Evolutionary conservation across 2,113 vertebrate species (phyloP), one percentile per base, ranked within the genome.

Genomic region (Thamnophis sirtalis): DNA sequence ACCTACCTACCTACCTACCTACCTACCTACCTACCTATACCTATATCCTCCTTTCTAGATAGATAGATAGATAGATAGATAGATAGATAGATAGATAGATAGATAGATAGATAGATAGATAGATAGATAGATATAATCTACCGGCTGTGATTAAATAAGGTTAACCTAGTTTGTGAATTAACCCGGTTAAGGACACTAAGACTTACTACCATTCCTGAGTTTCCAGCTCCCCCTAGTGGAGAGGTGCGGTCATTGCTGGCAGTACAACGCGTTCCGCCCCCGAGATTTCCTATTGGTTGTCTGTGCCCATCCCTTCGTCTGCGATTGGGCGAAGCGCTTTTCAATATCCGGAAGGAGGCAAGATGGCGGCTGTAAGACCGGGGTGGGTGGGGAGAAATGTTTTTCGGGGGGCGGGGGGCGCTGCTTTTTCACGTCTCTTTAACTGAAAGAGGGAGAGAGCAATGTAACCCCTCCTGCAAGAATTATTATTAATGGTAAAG

Each of bases 301-400:
- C 26, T 17, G n/a, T 9, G 28, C 26, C 53, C 68, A 4, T 48
- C 87, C 19, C 7, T 19, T 38, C 85, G 17, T 21, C 26, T 50
- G 4, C 24, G 91, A 92, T 92, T 92, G 91, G 91, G 4, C 68
- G 28, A 13, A 26, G 21, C 2, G 8, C 51, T 2, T 48, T 38
- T 49, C 87, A 19, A 43, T 26, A 4, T 22, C 17, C 24, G 63
- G 50, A 2, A 28, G 54, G 60, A 92, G 87, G 43, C 50, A 92
- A 92, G 38, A 92, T 92, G 91, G 91, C 68, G 63, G 24, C 60
- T 68, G 58, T 15, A 8, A 6, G 15, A 22, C 22, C 2, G 2
- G 49, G 0, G 1, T n/a, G 6, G 13, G 5, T 1, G 3, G 0
- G 8, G 4, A 0, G 26, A 0, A 0, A 17, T 9, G n/a, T 2